Percentiles rank a stretch among this genome's conserved stretches.
Conservation (phyloP, 2,797 vertebrate species). For the Oophaga sylvatica region DNA sequence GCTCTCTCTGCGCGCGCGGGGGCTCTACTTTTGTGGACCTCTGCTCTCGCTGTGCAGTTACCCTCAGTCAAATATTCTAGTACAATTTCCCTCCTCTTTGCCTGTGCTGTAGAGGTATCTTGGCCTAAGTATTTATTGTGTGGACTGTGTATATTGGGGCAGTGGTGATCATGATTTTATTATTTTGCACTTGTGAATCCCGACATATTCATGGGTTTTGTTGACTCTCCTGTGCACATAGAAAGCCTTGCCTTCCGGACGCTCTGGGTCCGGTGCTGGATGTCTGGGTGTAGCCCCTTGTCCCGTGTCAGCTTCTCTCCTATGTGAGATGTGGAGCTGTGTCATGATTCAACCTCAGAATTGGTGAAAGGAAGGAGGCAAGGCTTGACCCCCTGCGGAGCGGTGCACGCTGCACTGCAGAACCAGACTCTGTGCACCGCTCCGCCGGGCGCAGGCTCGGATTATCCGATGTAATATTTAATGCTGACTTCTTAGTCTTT, state of each 20-base stretch:
- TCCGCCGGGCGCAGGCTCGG: background rate
- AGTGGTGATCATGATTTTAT: background rate
- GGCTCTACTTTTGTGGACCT: too few species aligned
- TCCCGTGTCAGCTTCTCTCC: too few species aligned
- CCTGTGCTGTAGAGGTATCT: background rate
- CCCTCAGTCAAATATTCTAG: background rate
- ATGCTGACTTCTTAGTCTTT: constrained; percentile 38
- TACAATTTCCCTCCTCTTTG: background rate
- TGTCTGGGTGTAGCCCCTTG: background rate
- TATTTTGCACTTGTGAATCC: background rate
- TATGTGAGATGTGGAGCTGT: too few species aligned
- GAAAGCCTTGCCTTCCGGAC: constrained; percentile 1
- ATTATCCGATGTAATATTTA: constrained; percentile 56
- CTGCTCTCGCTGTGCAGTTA: background rate
- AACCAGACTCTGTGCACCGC: too few species aligned
- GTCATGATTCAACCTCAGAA: background rate
- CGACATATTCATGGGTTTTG: background rate
- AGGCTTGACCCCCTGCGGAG: background rate
- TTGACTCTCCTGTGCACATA: constrained; percentile 13
- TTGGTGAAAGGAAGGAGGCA: background rate
- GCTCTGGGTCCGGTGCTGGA: background rate
- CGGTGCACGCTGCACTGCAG: too few species aligned
- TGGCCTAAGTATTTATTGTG: constrained; percentile 13
- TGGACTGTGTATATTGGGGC: background rate
- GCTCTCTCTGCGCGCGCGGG: too few species aligned